Conservation (phyloP, 2,113 vertebrate genomes). For the Protobothrops mucrosquamatus region DNA sequence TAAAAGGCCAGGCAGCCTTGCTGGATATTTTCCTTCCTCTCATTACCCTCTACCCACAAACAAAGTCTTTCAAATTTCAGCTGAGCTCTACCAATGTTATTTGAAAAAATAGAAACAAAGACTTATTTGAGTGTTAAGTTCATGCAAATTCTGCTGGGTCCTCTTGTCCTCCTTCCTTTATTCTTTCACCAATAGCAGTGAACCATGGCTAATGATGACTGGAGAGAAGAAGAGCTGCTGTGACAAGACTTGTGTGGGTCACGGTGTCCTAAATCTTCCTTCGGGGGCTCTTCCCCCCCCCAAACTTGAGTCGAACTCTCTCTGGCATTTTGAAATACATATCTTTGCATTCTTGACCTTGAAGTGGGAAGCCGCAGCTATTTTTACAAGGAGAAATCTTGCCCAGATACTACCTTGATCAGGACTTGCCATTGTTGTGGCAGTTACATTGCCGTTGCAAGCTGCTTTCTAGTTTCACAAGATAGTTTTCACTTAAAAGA, state of each 20-base stretch:
- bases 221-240: background rate
- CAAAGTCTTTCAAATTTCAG: conserved; percentile 32
- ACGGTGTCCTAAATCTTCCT: conserved; percentile 13
- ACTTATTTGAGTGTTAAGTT: conserved; percentile 14
- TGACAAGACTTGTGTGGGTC: background rate
- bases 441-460: background rate
- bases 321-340: conserved; percentile 40
- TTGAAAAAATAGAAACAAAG: conserved; percentile 40
- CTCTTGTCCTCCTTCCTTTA: background rate
- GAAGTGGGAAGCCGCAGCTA: background rate
- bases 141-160: conserved; percentile 18
- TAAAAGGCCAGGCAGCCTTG: conserved; percentile 33
- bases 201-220: conserved; percentile 9
- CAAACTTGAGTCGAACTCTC: conserved; percentile 26
- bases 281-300: conserved; percentile 23
- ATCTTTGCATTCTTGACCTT: conserved; percentile 44
- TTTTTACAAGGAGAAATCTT: conserved; percentile 34
- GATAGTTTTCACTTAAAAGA: background rate
- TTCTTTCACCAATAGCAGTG: background rate
- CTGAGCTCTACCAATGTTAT: conserved; percentile 27
- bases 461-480: background rate
- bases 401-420: background rate
- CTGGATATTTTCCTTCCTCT: conserved; percentile 20
- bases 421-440: background rate
- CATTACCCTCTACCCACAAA: background rate